Conservation (phyloP, 2,888 invertebrate species). For the Oconnorella tubifera region DNA sequence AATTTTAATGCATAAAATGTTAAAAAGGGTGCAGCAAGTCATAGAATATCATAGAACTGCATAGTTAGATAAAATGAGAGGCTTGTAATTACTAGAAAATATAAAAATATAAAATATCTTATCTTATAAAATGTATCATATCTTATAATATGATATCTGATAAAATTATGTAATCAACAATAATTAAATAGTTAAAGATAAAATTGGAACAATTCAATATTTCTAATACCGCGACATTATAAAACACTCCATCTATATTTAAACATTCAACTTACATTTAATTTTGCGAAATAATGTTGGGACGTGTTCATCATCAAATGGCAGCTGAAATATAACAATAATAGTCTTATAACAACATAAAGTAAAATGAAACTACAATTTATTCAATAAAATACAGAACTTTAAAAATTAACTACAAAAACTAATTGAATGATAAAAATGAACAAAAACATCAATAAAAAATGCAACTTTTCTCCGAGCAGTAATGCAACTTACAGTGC, state of each 20-base stretch:
- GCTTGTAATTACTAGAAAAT: no score
- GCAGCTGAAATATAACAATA: constrained; percentile 60
- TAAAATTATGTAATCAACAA: no score
- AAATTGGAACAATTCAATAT: neutral
- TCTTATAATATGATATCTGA: no score
- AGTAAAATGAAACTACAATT: neutral
- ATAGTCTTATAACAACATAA: neutral
- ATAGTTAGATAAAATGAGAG: no score
- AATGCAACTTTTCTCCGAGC: neutral
- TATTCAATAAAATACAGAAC: neutral
- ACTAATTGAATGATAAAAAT: neutral
- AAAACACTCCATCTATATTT: no score
- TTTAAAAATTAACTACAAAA: neutral
- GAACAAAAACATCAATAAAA: neutral
- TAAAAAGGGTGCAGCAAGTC: no score
- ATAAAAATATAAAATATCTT: neutral
- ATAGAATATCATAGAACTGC: no score
- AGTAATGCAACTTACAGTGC: constrained; percentile 62
- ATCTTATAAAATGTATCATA: neutral
- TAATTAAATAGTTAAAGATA: neutral
- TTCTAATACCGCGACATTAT: no score
- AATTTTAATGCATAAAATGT: no score
- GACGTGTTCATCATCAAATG: constrained; percentile 99
- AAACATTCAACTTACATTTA: constrained; percentile 67
- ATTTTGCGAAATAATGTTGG: constrained; percentile 97